Conservation (phyloP, 2,888 invertebrate species). For the Catocala fraxini region DNA sequence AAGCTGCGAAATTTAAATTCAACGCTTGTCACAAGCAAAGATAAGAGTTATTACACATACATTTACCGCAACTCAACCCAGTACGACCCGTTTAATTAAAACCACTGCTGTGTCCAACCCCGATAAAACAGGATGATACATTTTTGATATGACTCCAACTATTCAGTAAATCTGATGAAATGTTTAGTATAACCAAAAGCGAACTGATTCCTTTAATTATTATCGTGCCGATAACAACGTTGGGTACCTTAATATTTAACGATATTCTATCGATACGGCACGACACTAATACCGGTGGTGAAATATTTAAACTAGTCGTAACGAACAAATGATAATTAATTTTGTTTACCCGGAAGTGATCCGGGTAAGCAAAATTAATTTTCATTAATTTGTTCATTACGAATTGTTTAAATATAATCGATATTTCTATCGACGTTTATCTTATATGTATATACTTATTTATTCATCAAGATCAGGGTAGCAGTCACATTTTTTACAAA, state of each 20-base stretch:
- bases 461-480: too few species aligned
- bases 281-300: too few species aligned
- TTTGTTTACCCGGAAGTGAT: too few species aligned
- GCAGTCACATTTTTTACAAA: too few species aligned
- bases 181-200: slow-evolving; percentile 26
- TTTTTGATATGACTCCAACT: slow-evolving; percentile 7
- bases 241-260: not conserved
- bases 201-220: slow-evolving; percentile 16
- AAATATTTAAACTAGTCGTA: too few species aligned
- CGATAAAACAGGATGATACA: not conserved
- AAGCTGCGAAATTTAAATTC: slow-evolving; percentile 1
- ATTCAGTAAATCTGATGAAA: slow-evolving; percentile 26
- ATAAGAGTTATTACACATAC: slow-evolving; percentile 3
- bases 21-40: not conserved
- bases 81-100: slow-evolving; percentile 4
- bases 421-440: too few species aligned
- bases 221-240: not conserved
- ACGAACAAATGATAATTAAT: too few species aligned
- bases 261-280: not conserved
- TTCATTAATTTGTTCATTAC: too few species aligned
- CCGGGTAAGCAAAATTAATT: too few species aligned
- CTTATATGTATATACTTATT: too few species aligned
- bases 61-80: not conserved
- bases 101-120: not conserved
- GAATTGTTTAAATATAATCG: too few species aligned